Conservation (phyloP, 2,797 vertebrate genomes). For the Gila robusta region DNA sequence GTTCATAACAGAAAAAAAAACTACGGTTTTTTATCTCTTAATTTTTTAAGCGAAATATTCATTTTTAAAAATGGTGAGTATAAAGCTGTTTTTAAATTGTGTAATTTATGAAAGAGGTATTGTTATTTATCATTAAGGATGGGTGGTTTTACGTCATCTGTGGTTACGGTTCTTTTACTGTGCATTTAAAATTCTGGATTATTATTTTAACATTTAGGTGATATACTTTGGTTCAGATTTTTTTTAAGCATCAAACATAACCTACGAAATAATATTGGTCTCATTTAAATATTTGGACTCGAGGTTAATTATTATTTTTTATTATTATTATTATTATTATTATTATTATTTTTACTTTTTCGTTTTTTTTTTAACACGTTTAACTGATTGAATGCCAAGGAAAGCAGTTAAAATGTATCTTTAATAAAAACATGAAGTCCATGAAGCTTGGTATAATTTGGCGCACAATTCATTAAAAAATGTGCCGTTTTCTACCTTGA, state of each 20-base stretch:
- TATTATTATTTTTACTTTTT: not conserved
- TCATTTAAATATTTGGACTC: not conserved
- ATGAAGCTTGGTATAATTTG: not conserved
- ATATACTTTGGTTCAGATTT: not conserved
- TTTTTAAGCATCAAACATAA: not conserved
- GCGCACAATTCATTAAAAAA: not conserved
- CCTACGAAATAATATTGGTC: not conserved
- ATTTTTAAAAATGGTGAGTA: conserved; percentile 20
- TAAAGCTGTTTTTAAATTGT: not conserved
- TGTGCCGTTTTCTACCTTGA: not conserved
- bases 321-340: not conserved
- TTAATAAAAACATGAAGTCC: not conserved
- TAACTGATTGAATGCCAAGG: not conserved
- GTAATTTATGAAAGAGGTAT: not conserved
- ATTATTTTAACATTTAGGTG: not conserved
- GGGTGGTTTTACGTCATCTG: not conserved
- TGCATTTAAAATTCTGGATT: not conserved
- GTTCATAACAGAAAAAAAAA: not conserved
- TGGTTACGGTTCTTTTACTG: not conserved
- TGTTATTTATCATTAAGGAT: not conserved
- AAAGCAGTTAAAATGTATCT: not conserved
- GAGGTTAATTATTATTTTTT: not conserved
- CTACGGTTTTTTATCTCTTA: not conserved
- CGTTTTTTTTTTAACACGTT: not conserved
- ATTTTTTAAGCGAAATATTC: not conserved